Percentiles rank a stretch among this genome's conserved stretches.
Evolutionary conservation across 1,140 invertebrate species (phyloP).

Genomic region (Drosophila micromelanica): DNA sequence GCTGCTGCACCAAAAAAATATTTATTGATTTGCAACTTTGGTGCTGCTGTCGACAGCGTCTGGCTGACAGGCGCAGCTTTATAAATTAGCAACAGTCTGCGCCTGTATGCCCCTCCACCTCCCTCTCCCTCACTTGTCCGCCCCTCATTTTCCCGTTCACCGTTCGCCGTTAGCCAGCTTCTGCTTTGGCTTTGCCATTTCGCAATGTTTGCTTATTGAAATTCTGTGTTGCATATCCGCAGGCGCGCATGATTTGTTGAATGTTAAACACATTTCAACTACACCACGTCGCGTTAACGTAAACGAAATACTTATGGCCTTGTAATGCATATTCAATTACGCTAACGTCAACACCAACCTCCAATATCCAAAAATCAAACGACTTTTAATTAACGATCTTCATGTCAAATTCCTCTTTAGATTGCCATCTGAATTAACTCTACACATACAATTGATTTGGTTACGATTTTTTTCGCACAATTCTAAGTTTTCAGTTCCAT

Average conservation of each 20-base stretch:
- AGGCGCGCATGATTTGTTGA: slow-evolving; percentile 79
- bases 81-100: slow-evolving; percentile 74
- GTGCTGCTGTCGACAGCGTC: slow-evolving; percentile 44
- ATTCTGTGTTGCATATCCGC: slow-evolving; percentile 79
- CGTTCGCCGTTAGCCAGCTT: slow-evolving; percentile 25
- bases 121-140: not conserved
- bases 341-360: slow-evolving; percentile 12
- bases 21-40: slow-evolving; percentile 78
- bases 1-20: slow-evolving; percentile 39
- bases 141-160: not conserved
- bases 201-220: slow-evolving; percentile 77
- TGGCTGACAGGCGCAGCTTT: slow-evolving; percentile 64
- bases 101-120: not conserved
- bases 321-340: slow-evolving; percentile 78
- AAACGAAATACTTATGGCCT: slow-evolving; percentile 61
- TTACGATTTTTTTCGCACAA: too few species aligned
- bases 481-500: too few species aligned
- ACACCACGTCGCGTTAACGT: slow-evolving; percentile 26
- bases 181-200: slow-evolving; percentile 24
- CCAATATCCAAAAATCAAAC: slow-evolving; percentile 28
- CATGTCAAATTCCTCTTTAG: not conserved
- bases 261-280: slow-evolving; percentile 58
- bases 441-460: too few species aligned
- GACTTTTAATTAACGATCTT: slow-evolving; percentile 59
- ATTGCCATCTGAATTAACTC: too few species aligned